Evolutionary conservation across 92 coral and sea anemone genomes (phyloP).

Genomic region (Virgularia gustaviana): DNA sequence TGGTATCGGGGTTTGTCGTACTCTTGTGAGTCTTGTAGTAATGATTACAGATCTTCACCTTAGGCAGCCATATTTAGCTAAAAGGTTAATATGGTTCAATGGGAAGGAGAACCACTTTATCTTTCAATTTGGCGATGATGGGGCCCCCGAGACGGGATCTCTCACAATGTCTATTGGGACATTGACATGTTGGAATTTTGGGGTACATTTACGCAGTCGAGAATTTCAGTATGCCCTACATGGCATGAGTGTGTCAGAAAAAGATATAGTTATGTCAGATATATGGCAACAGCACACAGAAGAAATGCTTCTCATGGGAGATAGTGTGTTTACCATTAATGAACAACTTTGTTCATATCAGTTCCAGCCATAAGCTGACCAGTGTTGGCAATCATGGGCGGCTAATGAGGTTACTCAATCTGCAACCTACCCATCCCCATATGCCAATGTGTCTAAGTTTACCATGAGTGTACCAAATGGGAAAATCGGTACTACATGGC

Average conservation of each 20-base stretch:
- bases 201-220: constrained; percentile 35
- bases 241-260: constrained; percentile 27
- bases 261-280: constrained; percentile 22
- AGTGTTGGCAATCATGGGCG: constrained; percentile 3
- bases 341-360: constrained; percentile 2
- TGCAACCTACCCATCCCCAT: constrained; percentile 7
- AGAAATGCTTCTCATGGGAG: constrained; percentile 21
- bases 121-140: constrained; percentile 38
- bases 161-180: constrained; percentile 33
- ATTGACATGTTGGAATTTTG: constrained; percentile 35
- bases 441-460: background rate
- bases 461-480: constrained; percentile 3
- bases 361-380: constrained; percentile 2
- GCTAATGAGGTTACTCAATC: constrained; percentile 1
- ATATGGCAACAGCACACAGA: constrained; percentile 35
- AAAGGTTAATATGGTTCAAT: constrained; percentile 25
- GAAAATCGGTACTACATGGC: background rate
- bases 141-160: constrained; percentile 34
- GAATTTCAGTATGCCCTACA: constrained; percentile 31
- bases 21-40: background rate
- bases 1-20: constrained; percentile 1
- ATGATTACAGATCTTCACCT: background rate
- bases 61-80: constrained; percentile 8
- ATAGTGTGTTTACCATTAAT: constrained; percentile 5
- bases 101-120: constrained; percentile 28